Conservation (phyloP, 1,140 invertebrate genomes). For the Druon quercuslanigerum region DNA sequence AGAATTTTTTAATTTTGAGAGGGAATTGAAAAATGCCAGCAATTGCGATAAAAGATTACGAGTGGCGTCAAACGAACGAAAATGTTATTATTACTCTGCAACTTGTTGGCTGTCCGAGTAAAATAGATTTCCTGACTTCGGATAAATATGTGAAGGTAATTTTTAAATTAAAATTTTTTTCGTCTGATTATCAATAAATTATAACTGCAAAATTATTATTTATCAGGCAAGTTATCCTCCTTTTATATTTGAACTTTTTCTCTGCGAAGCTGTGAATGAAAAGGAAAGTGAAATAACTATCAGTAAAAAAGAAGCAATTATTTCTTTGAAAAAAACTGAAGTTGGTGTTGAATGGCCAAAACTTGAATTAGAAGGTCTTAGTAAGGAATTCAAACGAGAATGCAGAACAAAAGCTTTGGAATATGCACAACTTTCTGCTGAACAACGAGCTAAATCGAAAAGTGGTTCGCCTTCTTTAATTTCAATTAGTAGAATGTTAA, state of each 20-base stretch:
- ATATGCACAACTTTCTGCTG: slow-evolving; percentile 67
- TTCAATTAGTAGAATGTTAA: neutral
- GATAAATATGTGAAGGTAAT: slow-evolving; percentile 79
- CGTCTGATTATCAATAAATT: slow-evolving; percentile 28
- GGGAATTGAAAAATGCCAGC: slow-evolving; percentile 77
- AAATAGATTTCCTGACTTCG: slow-evolving; percentile 80
- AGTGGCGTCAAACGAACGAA: slow-evolving; percentile 80
- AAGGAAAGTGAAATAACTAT: slow-evolving; percentile 78
- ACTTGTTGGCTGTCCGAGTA: slow-evolving; percentile 74
- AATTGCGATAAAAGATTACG: slow-evolving; percentile 82
- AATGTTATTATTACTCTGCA: slow-evolving; percentile 78
- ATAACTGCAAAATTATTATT: slow-evolving; percentile 33
- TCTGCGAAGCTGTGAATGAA: slow-evolving; percentile 77
- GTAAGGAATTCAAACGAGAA: slow-evolving; percentile 77
- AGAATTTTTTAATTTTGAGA: slow-evolving; percentile 31
- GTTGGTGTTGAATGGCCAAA: slow-evolving; percentile 75
- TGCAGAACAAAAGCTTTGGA: slow-evolving; percentile 75
- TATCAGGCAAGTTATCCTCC: slow-evolving; percentile 79
- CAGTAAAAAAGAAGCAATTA: slow-evolving; percentile 75
- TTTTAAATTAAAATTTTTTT: slow-evolving; percentile 47
- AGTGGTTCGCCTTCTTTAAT: slow-evolving; percentile 64
- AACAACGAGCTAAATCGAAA: slow-evolving; percentile 76
- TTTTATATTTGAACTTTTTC: slow-evolving; percentile 82
- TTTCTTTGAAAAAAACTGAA: slow-evolving; percentile 79
- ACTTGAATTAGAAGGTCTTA: slow-evolving; percentile 74